Evolutionary conservation across 2,797 vertebrate genomes (phyloP), one percentile per base, ranked within the genome.

Genomic region (Steatocranus sp.): DNA sequence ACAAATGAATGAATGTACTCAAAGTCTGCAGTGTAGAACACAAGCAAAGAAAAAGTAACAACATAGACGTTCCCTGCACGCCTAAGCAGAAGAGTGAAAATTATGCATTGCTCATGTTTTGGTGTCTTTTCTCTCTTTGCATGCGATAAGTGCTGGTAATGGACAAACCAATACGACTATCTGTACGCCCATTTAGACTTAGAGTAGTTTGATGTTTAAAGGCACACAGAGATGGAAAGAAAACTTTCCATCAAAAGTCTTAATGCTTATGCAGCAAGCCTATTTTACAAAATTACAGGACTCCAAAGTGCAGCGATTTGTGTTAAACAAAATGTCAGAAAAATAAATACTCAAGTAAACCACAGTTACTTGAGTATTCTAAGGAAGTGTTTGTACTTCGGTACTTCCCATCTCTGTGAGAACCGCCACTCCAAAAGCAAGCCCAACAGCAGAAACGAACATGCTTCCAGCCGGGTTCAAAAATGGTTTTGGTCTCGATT

Each of bases 311-410:
- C 32, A 5, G 56, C 10, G 10, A 36, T 12, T 34, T 61, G 18
- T 34, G 56, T 58, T 7, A 34, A 63, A 36, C 30, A 20, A 63
- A 63, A 36, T 8, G 7, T 2, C 58, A 63, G 18, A 36, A 8
- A 36, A 36, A 63, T 36, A 20, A 63, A 63, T 38, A 63, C 34
- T 63, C 34, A 38, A 63, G 58, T 36, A 63, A 63, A 63, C 18
- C 4, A 20, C n/a, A 20, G 58, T 20, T 63, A 20, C 58, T 36
- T 63, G 58, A 63, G 30, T 36, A 63, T 63, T 20, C 58, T 63
- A n/a, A 38, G 18, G 58, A 63, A 20, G 58, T 20, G 58, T 36
- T 20, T 14, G 32, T 36, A 34, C 18, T 36, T 36, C 11, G 11
- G 32, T 36, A 20, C 32, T 63, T 63, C 58, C 32, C 58, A 20